Percentiles rank a stretch among this genome's conserved stretches.
Evolutionary conservation across 2,113 vertebrate species (phyloP).

Genomic region (Natator depressus): DNA sequence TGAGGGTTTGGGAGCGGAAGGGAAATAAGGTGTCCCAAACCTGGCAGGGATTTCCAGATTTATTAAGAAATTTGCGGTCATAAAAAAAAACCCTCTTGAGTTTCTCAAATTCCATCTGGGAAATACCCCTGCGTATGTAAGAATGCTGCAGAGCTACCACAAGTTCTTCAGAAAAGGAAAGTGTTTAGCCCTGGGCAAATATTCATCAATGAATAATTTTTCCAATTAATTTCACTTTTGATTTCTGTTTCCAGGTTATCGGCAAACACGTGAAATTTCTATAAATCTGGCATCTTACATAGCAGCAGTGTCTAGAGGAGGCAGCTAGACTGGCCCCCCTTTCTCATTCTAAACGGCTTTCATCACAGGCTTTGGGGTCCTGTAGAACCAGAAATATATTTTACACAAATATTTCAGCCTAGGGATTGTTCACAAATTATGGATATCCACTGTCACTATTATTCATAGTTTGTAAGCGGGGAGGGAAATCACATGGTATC

Average conservation of each 20-base stretch:
- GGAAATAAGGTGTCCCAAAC: not conserved
- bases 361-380: not conserved
- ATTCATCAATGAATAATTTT: not conserved
- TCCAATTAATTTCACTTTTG: not conserved
- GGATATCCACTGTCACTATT: not conserved
- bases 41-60: constrained; percentile 27
- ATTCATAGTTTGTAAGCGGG: not conserved
- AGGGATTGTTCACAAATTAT: rapidly evolving
- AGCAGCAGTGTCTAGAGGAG: not conserved
- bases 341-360: not conserved
- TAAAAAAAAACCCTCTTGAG: not conserved
- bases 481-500: constrained; percentile 5
- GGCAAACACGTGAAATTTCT: not conserved
- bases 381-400: not conserved
- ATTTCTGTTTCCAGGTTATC: not conserved
- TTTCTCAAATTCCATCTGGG: not conserved
- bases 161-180: not conserved
- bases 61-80: not conserved
- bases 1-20: not conserved
- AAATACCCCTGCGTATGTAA: not conserved
- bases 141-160: not conserved
- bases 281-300: not conserved
- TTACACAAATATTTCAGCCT: not conserved
- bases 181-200: not conserved
- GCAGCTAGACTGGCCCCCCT: not conserved